Conservation (phyloP, 2,113 vertebrate species). For the Vulpes ferrilata region DNA sequence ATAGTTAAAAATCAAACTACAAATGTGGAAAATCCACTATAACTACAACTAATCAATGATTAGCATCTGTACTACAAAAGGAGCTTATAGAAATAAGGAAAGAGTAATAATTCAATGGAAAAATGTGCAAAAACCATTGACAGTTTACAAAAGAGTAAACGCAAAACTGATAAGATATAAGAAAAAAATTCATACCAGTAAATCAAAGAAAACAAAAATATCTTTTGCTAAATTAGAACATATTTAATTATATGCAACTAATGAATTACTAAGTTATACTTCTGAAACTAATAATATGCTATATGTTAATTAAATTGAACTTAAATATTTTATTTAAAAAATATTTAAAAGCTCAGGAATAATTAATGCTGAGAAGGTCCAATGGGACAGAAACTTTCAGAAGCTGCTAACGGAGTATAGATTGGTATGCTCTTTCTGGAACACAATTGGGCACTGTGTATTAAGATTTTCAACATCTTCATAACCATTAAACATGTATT, state of each 20-base stretch:
- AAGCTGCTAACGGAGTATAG: not conserved
- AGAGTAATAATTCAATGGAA: not conserved
- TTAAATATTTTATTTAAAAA: not conserved
- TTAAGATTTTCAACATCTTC: conserved; percentile 9
- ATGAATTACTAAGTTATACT: not conserved
- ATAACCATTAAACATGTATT: not conserved
- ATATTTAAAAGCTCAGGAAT: not conserved
- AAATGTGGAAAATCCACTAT: not conserved
- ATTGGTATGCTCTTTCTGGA: not conserved
- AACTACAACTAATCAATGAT: not conserved
- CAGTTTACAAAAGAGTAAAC: not conserved
- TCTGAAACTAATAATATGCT: not conserved
- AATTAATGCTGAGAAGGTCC: not conserved
- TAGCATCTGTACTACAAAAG: not conserved
- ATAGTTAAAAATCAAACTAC: not conserved
- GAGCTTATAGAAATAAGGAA: not conserved
- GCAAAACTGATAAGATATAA: not conserved
- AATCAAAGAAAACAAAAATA: not conserved
- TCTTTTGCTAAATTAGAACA: not conserved
- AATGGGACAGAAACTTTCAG: not conserved
- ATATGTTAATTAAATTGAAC: not conserved
- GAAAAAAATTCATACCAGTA: not conserved
- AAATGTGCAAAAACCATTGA: not conserved
- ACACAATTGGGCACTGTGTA: not conserved
- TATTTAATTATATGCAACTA: not conserved